Conservation (phyloP, 2,113 vertebrate genomes). For the Cnemophilus loriae region DNA sequence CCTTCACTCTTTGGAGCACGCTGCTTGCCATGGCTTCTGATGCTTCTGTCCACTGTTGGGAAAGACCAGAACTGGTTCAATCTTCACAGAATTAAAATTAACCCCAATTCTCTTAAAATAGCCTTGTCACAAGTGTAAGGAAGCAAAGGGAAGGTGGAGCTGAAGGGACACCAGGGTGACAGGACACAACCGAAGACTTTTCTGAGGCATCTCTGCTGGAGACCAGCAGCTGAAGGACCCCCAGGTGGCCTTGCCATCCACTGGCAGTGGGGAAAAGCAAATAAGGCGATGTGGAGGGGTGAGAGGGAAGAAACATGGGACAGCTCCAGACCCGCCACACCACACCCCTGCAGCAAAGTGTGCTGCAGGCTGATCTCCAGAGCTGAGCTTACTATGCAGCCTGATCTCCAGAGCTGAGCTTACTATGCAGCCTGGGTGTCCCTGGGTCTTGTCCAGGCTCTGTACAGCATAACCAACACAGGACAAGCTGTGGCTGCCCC, state of each 20-base stretch:
- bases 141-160: neutral
- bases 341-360: neutral
- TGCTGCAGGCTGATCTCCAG: neutral
- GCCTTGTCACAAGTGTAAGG: neutral
- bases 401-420: neutral
- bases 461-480: neutral
- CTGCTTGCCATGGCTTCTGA: neutral
- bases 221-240: fast-evolving
- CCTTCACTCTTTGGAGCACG: fast-evolving
- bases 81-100: neutral
- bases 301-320: fast-evolving
- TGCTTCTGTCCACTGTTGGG: neutral
- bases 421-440: neutral
- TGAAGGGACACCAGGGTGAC: neutral
- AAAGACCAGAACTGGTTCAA: neutral
- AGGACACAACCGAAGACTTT: neutral
- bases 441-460: neutral
- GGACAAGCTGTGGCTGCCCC: neutral
- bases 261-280: neutral
- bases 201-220: neutral
- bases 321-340: neutral
- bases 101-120: neutral
- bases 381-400: neutral
- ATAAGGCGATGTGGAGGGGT: fast-evolving
- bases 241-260: neutral